These are phyloP conservation scores for Phorcus lineatus DNA, from an alignment of 2,888 invertebrate species.

Conservation along the genomic window DNA sequence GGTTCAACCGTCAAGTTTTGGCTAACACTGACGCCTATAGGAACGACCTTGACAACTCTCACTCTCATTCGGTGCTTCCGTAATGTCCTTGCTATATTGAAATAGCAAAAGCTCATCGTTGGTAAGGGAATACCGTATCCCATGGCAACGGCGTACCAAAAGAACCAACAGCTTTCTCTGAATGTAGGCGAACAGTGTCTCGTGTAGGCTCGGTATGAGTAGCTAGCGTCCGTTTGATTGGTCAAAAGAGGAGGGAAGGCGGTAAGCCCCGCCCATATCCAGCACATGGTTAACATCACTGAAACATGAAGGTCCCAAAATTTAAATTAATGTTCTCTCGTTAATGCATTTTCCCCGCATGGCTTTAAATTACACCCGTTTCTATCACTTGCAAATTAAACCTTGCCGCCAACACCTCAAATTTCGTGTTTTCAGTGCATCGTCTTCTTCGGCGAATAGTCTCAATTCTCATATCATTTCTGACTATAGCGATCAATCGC, in stretches of 20 bases:
- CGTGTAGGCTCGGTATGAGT: background rate
- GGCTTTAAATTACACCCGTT: too few relatives aligned
- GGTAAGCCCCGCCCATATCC: conserved; percentile 22
- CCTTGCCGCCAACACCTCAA: too few relatives aligned
- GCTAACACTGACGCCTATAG: background rate
- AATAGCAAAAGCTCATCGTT: conserved; percentile 25
- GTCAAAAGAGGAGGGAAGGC: conserved; percentile 25
- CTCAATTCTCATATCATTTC: too few relatives aligned
- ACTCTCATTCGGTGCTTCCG: conserved; percentile 4
- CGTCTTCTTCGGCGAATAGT: too few relatives aligned
- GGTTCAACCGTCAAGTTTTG: background rate
- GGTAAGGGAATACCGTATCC: conserved; percentile 20
- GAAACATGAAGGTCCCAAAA: background rate
- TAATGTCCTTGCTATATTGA: background rate
- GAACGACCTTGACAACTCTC: background rate
- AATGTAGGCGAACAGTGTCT: conserved; percentile 27
- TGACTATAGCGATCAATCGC: too few relatives aligned
- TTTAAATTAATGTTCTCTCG: too few relatives aligned
- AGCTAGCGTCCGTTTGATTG: background rate
- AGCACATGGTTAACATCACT: conserved; percentile 5
- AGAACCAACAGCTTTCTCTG: conserved; percentile 15
- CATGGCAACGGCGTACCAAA: conserved; percentile 15
- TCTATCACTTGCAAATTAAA: too few relatives aligned
- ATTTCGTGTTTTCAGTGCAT: too few relatives aligned
- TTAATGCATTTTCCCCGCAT: too few relatives aligned